phyloP scores from a whole-genome alignment of 2,113 vertebrate genomes.

The Electrona antarctica region DNA sequence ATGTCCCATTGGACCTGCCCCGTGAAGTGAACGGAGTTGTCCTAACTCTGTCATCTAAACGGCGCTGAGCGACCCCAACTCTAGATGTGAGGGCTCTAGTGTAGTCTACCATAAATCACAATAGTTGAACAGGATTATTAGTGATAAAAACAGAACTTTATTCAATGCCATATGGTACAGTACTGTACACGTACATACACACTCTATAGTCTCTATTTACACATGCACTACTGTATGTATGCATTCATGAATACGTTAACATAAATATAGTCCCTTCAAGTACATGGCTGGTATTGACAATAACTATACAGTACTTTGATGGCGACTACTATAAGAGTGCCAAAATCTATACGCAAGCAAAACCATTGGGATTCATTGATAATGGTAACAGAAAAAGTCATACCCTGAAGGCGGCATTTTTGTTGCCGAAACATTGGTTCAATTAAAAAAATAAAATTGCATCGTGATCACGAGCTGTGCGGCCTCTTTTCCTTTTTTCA shows the following conservation, averaged over 20 bases:
- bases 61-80: no score
- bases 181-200: constrained; percentile 34
- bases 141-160: constrained; percentile 31
- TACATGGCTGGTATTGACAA: constrained; percentile 21
- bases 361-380: not conserved
- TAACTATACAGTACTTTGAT: constrained; percentile 13
- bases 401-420: not conserved
- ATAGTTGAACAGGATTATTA: no score
- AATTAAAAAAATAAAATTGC: not conserved
- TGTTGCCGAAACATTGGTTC: not conserved
- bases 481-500: no score
- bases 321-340: not conserved
- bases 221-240: constrained; percentile 48
- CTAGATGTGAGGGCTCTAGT: no score
- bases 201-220: constrained; percentile 47
- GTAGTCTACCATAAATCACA: no score
- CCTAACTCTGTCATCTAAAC: no score
- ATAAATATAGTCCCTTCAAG: constrained; percentile 51
- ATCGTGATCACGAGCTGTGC: not conserved
- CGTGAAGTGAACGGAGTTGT: no score
- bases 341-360: not conserved
- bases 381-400: constrained; percentile 1
- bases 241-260: constrained; percentile 31
- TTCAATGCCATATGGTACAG: constrained; percentile 37
- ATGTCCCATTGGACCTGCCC: no score